These are phyloP conservation scores for Lepeophtheirus nordmannii DNA, from an alignment of 2,888 invertebrate species.

Conservation along the genomic window DNA sequence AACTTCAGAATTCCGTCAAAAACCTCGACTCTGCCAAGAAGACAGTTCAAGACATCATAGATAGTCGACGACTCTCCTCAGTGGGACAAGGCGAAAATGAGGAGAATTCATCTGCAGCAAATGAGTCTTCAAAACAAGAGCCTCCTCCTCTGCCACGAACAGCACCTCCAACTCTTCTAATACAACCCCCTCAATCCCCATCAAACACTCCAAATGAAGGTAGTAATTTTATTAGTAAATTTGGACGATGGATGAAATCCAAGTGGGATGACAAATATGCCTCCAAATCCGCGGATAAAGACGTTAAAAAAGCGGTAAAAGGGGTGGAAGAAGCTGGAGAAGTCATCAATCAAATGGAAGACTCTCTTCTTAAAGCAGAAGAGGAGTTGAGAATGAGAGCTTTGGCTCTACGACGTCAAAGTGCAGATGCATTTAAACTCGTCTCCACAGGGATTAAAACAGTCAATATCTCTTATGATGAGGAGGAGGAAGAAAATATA, in stretches of 20 bases:
- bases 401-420: neutral
- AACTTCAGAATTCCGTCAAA: neutral
- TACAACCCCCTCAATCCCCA: neutral
- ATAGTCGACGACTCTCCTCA: neutral
- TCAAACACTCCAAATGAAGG: neutral
- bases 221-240: neutral
- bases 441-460: neutral
- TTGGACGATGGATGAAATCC: constrained; percentile 1
- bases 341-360: constrained; percentile 1
- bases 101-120: too few relatives aligned
- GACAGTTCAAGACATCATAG: neutral
- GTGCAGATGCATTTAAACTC: neutral
- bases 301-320: neutral
- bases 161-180: neutral
- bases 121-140: neutral
- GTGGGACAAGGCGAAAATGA: neutral
- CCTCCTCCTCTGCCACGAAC: neutral
- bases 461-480: neutral
- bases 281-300: neutral
- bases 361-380: constrained; percentile 1
- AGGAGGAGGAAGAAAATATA: neutral
- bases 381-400: constrained; percentile 1
- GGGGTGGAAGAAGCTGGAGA: neutral
- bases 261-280: constrained; percentile 6
- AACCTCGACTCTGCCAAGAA: neutral